Evolutionary conservation across 2,888 invertebrate genomes (phyloP), one percentile per base, ranked within the genome.

Genomic region (Lasioglossum pauxillum): DNA sequence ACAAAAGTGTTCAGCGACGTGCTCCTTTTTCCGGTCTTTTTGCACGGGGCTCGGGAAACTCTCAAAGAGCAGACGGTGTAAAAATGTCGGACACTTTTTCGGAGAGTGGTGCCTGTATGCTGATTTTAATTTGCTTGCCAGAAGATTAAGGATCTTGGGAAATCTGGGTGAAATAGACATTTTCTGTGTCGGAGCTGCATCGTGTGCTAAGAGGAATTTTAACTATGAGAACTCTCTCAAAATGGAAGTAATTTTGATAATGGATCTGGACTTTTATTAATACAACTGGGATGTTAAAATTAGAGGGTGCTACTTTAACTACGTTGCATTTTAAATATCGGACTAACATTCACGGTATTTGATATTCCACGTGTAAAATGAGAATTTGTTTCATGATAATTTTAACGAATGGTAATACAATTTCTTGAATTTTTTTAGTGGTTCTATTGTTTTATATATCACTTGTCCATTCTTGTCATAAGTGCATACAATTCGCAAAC

Each of bases 21-120:
- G 49, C 16, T 46, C 31, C 67, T 74, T 71, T 49, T 49, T 77
- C 57, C 5, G 35, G 73, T n/a, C 23, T 82, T n/a, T 12, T 82
- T n/a, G 35, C 64, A 16, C 19, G 31, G 31, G 7, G 5, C 27
- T 14, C 5, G 60, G 31, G 53, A 53, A 23, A 64, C n/a, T 31
- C 76, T 38, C 57, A 69, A 71, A 88, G 41, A 46, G 76, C 38
- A 27, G 57, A 72, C 57, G 5, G 60, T 60, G 60, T 60, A 27
- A 60, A 27, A 60, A 60, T 60, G 14, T 5, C 23, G 53, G 23
- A 10, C 12, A 60, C 60, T 60, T 27, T 27, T 60, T 60, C 5
- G 27, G 14, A 12, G 12, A 27, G 60, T 27, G 27, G 4, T 5
- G 60, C 27, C 27, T 60, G 27, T 60, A 60, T 14, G 88, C 84